Base-by-base conservation (phyloP, 2,797 vertebrate genomes). In the Mus caroli region DNA sequence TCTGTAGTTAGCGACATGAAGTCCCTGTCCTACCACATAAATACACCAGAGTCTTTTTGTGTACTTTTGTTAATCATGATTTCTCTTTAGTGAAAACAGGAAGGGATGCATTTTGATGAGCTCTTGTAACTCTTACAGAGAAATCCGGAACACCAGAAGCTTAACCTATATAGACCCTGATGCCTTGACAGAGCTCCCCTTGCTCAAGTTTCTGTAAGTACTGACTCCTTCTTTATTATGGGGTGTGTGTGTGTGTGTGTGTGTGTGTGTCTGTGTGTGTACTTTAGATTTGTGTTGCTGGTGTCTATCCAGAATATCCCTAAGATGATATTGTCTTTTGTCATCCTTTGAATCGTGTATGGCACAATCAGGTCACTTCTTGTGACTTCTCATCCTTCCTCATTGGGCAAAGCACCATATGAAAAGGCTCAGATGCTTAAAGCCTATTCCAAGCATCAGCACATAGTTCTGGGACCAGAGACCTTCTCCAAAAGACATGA, bases 131-230 rank as follows among this genome's bases (percentile, higher is more conserved):
- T 97, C 97, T 98, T 98, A 90, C 98, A 99, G 99, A 99, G 99
- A 99, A 98, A 99, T 99, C 96, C 99, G 99, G 67, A 99, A 99
- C 92, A 98, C 99, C 19, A 99, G 98, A 98, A 99, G 98, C 96
- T 98, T 99, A 98, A 98, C 97, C 89, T 98, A 98, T 94, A 98
- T 99, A 56, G 98, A 99, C 95, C 98, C 98, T 37, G 99, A 99
- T 46, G 99, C 99, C 31, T 99, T 99, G 93, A 98, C 99, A 97
- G 98, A 99, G 80, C 99, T 99, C 26, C 99, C 99, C 58, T 98
- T 99, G 97, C 97, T 99, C 91, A 99, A 99, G 98, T 99, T 99
- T 96, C 98, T 99, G 99, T 99, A 97, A 99, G 99, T 99, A 98
- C 97, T 80, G 73, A 60, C 12, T 93, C 9, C 86, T 93, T 54